phyloP scores from a whole-genome alignment of 1,140 invertebrate genomes.

The Belonocnema kinseyi region DNA sequence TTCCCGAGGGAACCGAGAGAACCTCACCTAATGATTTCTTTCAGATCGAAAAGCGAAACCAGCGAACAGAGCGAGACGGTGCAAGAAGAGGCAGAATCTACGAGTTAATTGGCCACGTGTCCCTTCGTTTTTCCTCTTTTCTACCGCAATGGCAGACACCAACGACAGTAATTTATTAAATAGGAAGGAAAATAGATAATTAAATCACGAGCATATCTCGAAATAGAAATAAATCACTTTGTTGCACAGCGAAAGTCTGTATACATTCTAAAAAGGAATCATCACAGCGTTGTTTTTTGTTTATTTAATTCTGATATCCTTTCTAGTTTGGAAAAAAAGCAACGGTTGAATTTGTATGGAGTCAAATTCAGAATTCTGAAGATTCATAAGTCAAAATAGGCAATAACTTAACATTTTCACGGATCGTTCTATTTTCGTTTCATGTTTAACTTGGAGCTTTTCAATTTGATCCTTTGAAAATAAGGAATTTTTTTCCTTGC shows the following conservation, averaged over 20 bases:
- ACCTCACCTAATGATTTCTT: slow-evolving; percentile 72
- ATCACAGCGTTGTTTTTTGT: too few species aligned
- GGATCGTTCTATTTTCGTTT: too few species aligned
- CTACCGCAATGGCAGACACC: slow-evolving; percentile 1
- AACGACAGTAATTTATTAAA: not conserved
- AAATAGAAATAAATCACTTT: not conserved
- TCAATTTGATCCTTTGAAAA: too few species aligned
- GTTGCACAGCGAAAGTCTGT: not conserved
- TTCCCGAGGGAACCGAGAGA: slow-evolving; percentile 50
- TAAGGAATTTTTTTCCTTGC: too few species aligned
- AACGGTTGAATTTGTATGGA: too few species aligned
- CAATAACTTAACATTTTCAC: too few species aligned
- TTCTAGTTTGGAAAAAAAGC: too few species aligned
- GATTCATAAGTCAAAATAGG: too few species aligned
- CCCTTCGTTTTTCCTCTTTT: slow-evolving; percentile 49
- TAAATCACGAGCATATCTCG: not conserved
- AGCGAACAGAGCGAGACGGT: slow-evolving; percentile 67
- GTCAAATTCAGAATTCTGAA: too few species aligned
- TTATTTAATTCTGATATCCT: too few species aligned
- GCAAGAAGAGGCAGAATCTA: slow-evolving; percentile 67
- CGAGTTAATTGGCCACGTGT: slow-evolving; percentile 60
- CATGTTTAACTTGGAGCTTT: too few species aligned
- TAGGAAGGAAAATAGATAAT: not conserved
- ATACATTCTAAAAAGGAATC: too few species aligned
- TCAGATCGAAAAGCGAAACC: slow-evolving; percentile 74